Conservation (phyloP, 2,797 vertebrate genomes). For the Poecilia gillii region DNA sequence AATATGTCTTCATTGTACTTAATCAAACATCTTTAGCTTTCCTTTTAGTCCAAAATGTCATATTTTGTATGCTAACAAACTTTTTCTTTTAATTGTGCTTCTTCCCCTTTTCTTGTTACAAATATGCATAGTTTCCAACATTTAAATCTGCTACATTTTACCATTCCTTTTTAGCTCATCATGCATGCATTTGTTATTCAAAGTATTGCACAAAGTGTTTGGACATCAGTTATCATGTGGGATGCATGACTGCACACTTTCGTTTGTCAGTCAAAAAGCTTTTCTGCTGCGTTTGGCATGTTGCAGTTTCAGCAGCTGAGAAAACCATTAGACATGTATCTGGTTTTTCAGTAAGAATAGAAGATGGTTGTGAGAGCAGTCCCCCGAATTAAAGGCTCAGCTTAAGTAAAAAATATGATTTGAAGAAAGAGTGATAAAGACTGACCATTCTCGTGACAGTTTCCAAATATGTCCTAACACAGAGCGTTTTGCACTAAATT, state of each 20-base stretch:
- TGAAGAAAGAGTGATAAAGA: slow-evolving; percentile 1
- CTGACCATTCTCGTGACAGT: background rate
- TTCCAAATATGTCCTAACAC: background rate
- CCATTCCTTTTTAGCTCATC: background rate
- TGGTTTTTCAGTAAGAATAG: background rate
- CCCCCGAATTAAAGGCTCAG: background rate
- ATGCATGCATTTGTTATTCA: background rate
- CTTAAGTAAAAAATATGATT: background rate
- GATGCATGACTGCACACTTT: background rate
- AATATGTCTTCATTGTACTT: background rate
- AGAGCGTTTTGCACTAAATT: background rate
- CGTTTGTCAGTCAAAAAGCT: background rate
- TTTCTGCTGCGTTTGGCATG: background rate
- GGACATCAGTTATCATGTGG: background rate
- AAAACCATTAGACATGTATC: background rate
- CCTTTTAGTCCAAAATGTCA: slow-evolving; percentile 9
- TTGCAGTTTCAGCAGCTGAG: slow-evolving; percentile 12
- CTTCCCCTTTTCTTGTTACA: background rate
- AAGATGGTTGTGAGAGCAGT: background rate
- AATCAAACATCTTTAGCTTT: background rate
- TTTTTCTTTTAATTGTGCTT: background rate
- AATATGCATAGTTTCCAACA: background rate
- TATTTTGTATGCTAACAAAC: background rate
- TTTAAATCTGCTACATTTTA: background rate
- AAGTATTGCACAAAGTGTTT: background rate